phyloP scores from a whole-genome alignment of 2,797 vertebrate genomes.

The Nyctalus aviator region DNA sequence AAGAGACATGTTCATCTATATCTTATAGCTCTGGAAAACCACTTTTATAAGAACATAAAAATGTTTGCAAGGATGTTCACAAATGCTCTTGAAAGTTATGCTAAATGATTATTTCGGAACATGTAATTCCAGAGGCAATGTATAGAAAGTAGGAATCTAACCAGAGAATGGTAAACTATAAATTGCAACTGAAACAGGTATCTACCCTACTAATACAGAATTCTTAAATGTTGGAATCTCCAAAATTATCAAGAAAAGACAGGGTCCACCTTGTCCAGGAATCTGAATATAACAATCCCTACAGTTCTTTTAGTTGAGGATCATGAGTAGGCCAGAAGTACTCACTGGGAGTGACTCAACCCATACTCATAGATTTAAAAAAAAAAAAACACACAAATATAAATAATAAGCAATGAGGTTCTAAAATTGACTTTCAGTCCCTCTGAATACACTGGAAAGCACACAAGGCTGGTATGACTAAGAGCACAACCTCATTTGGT shows the following conservation, averaged over 20 bases:
- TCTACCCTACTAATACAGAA: not conserved
- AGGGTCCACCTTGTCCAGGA: not conserved
- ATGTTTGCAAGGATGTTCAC: not conserved
- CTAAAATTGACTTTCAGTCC: not conserved
- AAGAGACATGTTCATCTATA: not conserved
- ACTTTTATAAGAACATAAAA: not conserved
- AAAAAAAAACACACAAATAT: not conserved
- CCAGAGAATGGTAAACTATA: not conserved
- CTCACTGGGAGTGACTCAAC: slow-evolving; percentile 51
- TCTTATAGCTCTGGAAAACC: not conserved
- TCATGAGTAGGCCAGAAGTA: slow-evolving; percentile 11
- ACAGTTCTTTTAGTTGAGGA: slow-evolving; percentile 2
- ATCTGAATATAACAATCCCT: slow-evolving; percentile 44
- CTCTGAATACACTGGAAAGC: slow-evolving; percentile 8
- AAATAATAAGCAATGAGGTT: slow-evolving; percentile 52
- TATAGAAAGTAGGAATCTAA: not conserved
- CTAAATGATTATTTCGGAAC: not conserved
- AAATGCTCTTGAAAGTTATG: not conserved
- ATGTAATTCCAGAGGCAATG: not conserved
- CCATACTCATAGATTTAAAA: not conserved
- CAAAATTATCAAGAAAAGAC: not conserved
- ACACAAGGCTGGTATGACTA: not conserved
- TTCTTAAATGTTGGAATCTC: slow-evolving; percentile 9
- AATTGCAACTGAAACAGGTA: slow-evolving; percentile 23
- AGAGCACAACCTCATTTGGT: not conserved